phyloP scores from a whole-genome alignment of 2,797 vertebrate genomes.

The Parauchenoglanis punctatus region DNA sequence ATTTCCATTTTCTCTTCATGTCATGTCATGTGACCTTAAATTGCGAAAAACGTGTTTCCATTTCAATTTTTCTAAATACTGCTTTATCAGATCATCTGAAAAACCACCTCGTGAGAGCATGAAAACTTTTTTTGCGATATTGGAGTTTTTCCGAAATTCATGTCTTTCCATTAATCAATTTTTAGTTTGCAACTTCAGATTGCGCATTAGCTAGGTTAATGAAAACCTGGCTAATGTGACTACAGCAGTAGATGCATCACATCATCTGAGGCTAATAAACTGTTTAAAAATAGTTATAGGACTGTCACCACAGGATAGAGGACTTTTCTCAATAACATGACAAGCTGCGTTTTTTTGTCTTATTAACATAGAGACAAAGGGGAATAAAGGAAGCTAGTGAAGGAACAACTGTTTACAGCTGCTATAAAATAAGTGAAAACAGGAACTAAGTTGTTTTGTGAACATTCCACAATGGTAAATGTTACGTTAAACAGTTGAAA shows the following conservation, averaged over 20 bases:
- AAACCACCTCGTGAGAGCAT: too few species aligned
- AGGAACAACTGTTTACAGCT: background rate
- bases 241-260: background rate
- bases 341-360: background rate
- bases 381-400: background rate
- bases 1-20: too few species aligned
- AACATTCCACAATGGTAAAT: background rate
- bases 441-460: background rate
- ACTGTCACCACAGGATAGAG: too few species aligned
- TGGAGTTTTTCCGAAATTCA: too few species aligned
- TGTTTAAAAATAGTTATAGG: background rate
- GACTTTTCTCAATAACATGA: background rate
- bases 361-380: background rate
- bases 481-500: background rate
- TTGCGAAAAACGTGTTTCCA: too few species aligned
- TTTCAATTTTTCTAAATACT: too few species aligned
- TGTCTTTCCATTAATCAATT: too few species aligned
- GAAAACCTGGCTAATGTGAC: background rate
- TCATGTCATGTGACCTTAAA: too few species aligned
- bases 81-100: too few species aligned
- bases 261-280: background rate
- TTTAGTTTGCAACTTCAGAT: too few species aligned
- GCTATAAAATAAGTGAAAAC: background rate
- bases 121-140: too few species aligned
- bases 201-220: too few species aligned